These are phyloP conservation scores for Apis mellifera DNA, from an alignment of 1,140 invertebrate species.

Conservation along the genomic window DNA sequence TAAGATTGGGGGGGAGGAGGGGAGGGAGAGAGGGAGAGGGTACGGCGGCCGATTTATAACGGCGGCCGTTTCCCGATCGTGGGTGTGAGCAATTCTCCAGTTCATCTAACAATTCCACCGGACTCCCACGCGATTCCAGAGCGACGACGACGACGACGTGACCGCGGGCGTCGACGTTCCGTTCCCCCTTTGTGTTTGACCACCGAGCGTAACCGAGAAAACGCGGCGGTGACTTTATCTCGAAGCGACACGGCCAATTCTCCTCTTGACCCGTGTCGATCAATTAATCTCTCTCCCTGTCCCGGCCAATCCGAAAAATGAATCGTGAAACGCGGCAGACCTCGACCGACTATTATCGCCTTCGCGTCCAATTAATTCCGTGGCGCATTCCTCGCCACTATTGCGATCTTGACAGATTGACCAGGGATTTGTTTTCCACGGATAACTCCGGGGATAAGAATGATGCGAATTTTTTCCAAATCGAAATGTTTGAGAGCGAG, in stretches of 20 bases:
- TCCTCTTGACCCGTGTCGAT: constrained; percentile 46
- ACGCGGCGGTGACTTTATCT: constrained; percentile 57
- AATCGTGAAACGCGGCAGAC: constrained; percentile 11
- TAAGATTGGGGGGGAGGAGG: constrained; percentile 3
- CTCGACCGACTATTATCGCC: not conserved
- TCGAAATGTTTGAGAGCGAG: no score
- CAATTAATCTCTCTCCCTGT: constrained; percentile 57
- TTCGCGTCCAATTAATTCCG: constrained; percentile 10
- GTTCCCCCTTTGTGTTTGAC: constrained; percentile 63
- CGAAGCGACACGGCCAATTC: constrained; percentile 53
- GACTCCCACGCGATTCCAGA: constrained; percentile 61
- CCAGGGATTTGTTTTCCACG: not conserved
- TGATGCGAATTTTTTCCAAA: not conserved
- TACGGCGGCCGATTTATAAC: constrained; percentile 54
- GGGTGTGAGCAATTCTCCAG: constrained; percentile 69
- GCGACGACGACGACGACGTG: constrained; percentile 51
- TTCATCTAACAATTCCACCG: constrained; percentile 67
- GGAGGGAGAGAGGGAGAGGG: not conserved
- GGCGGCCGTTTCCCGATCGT: constrained; percentile 52
- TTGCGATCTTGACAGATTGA: not conserved
- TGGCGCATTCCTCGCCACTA: not conserved
- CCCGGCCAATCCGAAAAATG: constrained; percentile 45
- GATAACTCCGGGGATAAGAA: not conserved
- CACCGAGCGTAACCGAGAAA: constrained; percentile 64
- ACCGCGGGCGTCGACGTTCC: constrained; percentile 60